Evolutionary conservation across 2,888 invertebrate species (phyloP).

Genomic region (Prosopocoilus inquinatus): DNA sequence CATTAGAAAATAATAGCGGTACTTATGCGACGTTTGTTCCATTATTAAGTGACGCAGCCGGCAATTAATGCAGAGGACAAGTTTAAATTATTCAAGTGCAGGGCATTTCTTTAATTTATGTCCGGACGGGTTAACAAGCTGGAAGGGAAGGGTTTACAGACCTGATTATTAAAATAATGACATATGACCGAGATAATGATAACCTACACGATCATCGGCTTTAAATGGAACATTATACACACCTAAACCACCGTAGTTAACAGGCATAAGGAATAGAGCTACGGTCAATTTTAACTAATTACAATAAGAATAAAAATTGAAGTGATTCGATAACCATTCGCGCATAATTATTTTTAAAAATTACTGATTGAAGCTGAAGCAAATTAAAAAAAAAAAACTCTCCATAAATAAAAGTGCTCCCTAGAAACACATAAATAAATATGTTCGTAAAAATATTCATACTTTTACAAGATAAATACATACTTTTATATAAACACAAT

Average conservation of each 20-base stretch:
- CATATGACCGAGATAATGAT: conserved; percentile 14
- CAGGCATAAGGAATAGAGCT: not conserved
- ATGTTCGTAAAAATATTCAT: too few relatives aligned
- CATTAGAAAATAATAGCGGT: conserved; percentile 1
- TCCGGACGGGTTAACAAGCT: conserved; percentile 26
- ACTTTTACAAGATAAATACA: too few relatives aligned
- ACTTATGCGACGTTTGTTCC: conserved; percentile 11
- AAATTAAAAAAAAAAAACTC: too few relatives aligned
- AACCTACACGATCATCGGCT: conserved; percentile 4
- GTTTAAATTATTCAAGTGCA: conserved; percentile 41
- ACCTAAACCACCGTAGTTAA: not conserved
- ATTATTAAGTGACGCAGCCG: conserved; percentile 17
- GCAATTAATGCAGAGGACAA: conserved; percentile 36
- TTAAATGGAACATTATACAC: conserved; percentile 4
- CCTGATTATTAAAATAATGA: conserved; percentile 18
- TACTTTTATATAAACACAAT: too few relatives aligned
- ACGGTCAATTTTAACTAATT: too few relatives aligned
- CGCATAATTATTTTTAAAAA: too few relatives aligned
- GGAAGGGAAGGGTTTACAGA: not conserved
- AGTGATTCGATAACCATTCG: too few relatives aligned
- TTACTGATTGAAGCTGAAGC: too few relatives aligned
- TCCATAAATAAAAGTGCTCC: too few relatives aligned
- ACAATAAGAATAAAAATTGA: too few relatives aligned
- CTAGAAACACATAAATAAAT: too few relatives aligned
- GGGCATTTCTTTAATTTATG: conserved; percentile 40